Conservation (phyloP, 2,113 vertebrate genomes). For the Cricetomys ansorgei region DNA sequence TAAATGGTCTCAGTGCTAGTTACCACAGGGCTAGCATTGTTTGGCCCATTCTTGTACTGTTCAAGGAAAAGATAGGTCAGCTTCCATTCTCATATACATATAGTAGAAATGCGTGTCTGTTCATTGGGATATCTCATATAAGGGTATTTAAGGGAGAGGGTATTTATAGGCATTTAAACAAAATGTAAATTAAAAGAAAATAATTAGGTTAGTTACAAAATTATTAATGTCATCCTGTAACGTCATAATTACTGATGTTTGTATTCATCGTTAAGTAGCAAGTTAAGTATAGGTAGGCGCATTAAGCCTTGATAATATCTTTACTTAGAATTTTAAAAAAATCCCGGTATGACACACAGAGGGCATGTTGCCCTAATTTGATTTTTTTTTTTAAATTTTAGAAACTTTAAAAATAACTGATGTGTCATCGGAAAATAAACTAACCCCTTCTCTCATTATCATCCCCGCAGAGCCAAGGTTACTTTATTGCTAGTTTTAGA, state of each 20-base stretch:
- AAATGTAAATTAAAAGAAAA: background rate
- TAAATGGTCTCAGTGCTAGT: background rate
- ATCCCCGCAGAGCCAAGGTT: background rate
- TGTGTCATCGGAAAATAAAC: background rate
- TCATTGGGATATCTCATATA: background rate
- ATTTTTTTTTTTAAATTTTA: background rate
- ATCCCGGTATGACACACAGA: background rate
- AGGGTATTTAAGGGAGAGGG: background rate
- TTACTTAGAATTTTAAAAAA: background rate
- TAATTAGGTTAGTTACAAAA: background rate
- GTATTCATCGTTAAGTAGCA: background rate
- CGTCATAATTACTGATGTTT: background rate
- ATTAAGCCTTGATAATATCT: background rate
- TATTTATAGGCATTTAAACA: background rate
- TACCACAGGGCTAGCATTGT: background rate
- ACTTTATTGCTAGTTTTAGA: background rate
- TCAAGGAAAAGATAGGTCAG: background rate
- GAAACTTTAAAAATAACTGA: conserved; percentile 12
- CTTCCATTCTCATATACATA: background rate
- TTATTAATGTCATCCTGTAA: background rate
- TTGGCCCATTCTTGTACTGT: background rate
- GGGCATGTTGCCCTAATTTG: background rate
- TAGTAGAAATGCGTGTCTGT: background rate
- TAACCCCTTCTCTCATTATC: background rate
- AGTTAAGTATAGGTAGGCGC: background rate